A percentile compares a stretch with the other conserved stretches of the same genome.
Evolutionary conservation across 2,113 vertebrate species (phyloP).

Genomic region (Paralichthys olivaceus): DNA sequence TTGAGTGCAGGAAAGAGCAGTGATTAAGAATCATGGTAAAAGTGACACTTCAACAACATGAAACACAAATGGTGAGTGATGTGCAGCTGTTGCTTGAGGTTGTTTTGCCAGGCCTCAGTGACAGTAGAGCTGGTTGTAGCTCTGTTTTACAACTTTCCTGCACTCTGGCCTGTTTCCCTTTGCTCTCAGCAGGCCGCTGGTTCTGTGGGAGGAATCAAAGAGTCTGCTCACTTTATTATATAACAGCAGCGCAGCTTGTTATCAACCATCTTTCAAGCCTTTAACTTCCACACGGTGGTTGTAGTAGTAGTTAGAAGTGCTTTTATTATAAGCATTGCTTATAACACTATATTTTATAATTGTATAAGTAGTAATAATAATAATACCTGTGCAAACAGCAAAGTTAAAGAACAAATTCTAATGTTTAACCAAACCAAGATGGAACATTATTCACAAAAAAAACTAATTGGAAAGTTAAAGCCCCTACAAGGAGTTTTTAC

Average conservation of each 20-base stretch:
- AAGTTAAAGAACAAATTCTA: too few species aligned
- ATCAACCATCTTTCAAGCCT: constrained; percentile 22
- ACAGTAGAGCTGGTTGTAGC: constrained; percentile 23
- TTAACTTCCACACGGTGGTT: constrained; percentile 3
- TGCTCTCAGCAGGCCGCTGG: constrained; percentile 66
- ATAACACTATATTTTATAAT: neutral
- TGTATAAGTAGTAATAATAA: neutral
- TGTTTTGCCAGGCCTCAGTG: constrained; percentile 36
- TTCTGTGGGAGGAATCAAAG: constrained; percentile 65
- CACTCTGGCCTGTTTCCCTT: constrained; percentile 63
- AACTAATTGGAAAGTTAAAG: too few species aligned
- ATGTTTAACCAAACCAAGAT: neutral
- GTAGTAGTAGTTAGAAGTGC: too few species aligned
- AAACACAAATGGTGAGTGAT: constrained; percentile 6
- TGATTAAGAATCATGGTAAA: constrained; percentile 4
- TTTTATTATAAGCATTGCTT: neutral
- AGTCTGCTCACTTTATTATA: constrained; percentile 57
- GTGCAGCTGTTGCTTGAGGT: constrained; percentile 38
- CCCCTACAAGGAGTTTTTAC: too few species aligned
- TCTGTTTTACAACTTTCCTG: constrained; percentile 63
- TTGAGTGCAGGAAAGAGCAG: neutral
- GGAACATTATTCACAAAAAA: neutral
- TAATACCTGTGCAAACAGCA: neutral
- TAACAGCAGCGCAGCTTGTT: constrained; percentile 53
- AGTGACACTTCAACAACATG: constrained; percentile 20